Conservation (phyloP, 2,113 vertebrate genomes). For the Tetraodon nigroviridis region DNA sequence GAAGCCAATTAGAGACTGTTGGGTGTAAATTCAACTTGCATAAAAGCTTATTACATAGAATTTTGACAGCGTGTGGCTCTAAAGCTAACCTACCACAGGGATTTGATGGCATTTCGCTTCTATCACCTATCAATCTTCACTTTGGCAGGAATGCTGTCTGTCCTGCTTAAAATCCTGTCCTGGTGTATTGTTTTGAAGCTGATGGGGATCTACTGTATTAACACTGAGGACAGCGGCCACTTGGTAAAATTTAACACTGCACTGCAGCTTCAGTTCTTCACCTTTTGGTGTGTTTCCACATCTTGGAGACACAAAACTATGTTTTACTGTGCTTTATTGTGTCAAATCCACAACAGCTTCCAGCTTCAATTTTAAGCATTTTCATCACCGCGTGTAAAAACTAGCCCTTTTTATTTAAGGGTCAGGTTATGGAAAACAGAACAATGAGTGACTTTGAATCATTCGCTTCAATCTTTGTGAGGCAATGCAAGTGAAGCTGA, state of each 20-base stretch:
- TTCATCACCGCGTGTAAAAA: background rate
- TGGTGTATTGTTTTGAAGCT: background rate
- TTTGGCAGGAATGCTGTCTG: constrained; percentile 23
- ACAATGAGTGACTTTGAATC: constrained; percentile 42
- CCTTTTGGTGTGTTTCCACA: background rate
- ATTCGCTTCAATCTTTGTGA: constrained; percentile 18
- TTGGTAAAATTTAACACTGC: background rate
- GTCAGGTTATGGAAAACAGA: constrained; percentile 17
- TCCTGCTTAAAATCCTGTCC: constrained; percentile 13
- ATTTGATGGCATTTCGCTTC: no score
- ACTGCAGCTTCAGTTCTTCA: background rate
- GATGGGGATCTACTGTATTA: no score
- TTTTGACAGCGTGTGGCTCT: no score
- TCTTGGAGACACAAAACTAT: constrained; percentile 16
- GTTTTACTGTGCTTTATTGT: background rate
- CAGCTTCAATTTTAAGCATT: background rate
- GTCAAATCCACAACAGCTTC: constrained; percentile 13
- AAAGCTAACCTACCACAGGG: no score
- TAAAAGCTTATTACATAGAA: no score
- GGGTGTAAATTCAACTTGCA: no score
- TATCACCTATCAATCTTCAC: background rate
- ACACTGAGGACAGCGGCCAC: no score
- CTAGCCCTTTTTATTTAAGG: constrained; percentile 10
- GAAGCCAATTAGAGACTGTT: no score
- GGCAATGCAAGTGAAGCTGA: constrained; percentile 9